phyloP scores from a whole-genome alignment of 2,888 invertebrate species.

The Ligdia adustata region DNA sequence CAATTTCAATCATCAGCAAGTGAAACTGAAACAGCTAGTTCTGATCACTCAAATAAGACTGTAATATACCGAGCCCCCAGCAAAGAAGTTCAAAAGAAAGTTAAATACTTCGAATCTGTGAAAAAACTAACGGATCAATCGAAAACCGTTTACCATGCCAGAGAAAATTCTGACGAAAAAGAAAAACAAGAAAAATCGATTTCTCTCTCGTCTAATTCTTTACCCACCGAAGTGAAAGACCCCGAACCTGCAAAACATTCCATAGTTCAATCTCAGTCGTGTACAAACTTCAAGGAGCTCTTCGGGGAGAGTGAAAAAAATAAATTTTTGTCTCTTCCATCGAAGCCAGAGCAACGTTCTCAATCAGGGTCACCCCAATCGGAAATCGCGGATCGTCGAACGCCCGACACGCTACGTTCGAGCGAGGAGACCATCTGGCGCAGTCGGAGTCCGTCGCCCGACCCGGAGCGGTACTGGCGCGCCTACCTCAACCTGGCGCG shows the following conservation, averaged over 20 bases:
- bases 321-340: slow-evolving; percentile 83
- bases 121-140: slow-evolving; percentile 78
- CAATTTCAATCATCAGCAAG: slow-evolving; percentile 81
- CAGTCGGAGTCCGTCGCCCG: slow-evolving; percentile 90
- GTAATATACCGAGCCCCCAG: slow-evolving; percentile 85
- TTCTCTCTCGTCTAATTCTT: slow-evolving; percentile 11
- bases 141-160: slow-evolving; percentile 78
- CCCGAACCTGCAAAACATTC: slow-evolving; percentile 53
- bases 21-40: slow-evolving; percentile 89
- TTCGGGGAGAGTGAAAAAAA: slow-evolving; percentile 89
- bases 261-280: slow-evolving; percentile 86
- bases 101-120: slow-evolving; percentile 91
- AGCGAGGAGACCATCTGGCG: slow-evolving; percentile 87
- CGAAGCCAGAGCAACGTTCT: slow-evolving; percentile 68
- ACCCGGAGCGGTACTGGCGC: slow-evolving; percentile 87
- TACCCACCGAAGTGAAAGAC: slow-evolving; percentile 40
- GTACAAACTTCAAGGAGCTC: slow-evolving; percentile 90
- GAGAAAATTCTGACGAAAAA: slow-evolving; percentile 79
- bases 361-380: slow-evolving; percentile 82
- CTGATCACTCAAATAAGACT: slow-evolving; percentile 88
- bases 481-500: slow-evolving; percentile 88
- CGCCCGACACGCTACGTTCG: slow-evolving; percentile 82
- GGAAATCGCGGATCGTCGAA: slow-evolving; percentile 71
- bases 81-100: slow-evolving; percentile 88
- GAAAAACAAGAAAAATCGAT: slow-evolving; percentile 55